Percentiles rank a stretch among this genome's conserved stretches.
Evolutionary conservation across 2,888 invertebrate species (phyloP).

Genomic region (Tupiocoris notatus): DNA sequence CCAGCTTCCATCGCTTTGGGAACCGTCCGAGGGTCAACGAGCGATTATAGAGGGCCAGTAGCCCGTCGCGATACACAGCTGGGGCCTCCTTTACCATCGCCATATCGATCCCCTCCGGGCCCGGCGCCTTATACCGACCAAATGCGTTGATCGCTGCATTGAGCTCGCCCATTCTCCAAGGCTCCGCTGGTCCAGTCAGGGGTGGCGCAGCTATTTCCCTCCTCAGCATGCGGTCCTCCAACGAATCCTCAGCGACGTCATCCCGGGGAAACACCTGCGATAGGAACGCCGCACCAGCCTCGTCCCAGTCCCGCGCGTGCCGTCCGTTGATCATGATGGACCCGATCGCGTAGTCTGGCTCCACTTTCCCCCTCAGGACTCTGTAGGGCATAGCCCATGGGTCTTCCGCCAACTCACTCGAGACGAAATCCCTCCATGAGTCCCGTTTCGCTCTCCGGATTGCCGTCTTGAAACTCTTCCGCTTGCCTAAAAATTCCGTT

Average conservation of each 20-base stretch:
- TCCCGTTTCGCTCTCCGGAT: background rate
- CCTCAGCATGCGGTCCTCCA: background rate
- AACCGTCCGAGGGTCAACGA: background rate
- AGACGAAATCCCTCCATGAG: slow-evolving; percentile 5
- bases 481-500: too few relatives aligned
- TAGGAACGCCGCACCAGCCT: background rate
- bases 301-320: background rate
- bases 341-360: background rate
- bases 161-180: background rate
- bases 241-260: background rate
- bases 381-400: slow-evolving; percentile 22
- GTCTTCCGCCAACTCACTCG: background rate
- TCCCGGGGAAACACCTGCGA: background rate
- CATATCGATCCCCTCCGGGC: background rate
- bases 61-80: background rate
- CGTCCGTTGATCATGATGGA: background rate
- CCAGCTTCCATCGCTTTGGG: slow-evolving; percentile 7
- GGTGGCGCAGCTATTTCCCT: background rate
- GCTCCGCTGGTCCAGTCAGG: background rate
- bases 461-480: too few relatives aligned
- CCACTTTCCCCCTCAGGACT: background rate
- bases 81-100: slow-evolving; percentile 10
- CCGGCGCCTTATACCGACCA: background rate
- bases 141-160: background rate
- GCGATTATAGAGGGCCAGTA: background rate